Evolutionary conservation across 1,140 invertebrate genomes (phyloP).

Genomic region (Triops cancriformis): DNA sequence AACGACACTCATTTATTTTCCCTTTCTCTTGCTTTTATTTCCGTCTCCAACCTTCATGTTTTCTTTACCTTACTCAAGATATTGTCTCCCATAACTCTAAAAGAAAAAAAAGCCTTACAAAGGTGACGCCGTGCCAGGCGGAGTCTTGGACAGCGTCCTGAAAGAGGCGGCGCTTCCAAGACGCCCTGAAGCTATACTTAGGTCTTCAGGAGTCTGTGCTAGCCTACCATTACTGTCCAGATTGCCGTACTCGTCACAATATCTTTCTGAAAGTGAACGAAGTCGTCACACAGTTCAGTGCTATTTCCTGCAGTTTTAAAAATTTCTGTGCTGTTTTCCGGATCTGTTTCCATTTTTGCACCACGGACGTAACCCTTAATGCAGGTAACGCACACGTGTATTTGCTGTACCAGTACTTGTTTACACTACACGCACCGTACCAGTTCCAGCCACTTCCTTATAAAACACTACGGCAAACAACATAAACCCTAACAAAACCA

Average conservation of each 20-base stretch:
- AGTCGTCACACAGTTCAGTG: not conserved
- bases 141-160: not conserved
- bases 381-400: no score
- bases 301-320: not conserved
- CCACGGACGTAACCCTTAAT: no score
- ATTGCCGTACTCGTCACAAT: not conserved
- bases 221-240: not conserved
- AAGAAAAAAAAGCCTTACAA: not conserved
- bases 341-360: no score
- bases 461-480: no score
- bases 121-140: not conserved
- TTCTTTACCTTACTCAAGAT: not conserved
- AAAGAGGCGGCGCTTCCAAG: not conserved
- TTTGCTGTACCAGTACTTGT: no score
- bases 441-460: no score
- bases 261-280: not conserved
- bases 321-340: no score
- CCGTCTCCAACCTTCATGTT: not conserved
- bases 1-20: not conserved
- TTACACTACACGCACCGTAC: no score
- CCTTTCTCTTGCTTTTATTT: not conserved
- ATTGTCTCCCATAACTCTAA: not conserved
- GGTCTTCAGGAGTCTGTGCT: slow-evolving; percentile 8
- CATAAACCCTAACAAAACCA: no score
- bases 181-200: not conserved